Evolutionary conservation across 2,888 invertebrate species (phyloP).

Genomic region (Trissolcus brochymenae): DNA sequence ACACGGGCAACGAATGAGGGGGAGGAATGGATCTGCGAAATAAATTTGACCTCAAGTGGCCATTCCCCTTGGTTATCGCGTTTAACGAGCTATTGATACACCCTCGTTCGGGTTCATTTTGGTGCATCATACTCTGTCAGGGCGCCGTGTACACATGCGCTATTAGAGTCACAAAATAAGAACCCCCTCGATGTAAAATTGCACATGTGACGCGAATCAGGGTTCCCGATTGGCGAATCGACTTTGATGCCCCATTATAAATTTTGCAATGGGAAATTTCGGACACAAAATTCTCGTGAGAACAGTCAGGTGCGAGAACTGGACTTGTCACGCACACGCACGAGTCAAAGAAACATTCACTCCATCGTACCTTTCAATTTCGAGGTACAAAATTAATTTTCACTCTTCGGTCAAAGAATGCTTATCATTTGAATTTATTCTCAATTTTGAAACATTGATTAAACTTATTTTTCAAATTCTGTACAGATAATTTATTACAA

Average conservation of each 20-base stretch:
- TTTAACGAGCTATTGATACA: conserved; percentile 76
- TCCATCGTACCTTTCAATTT: no score
- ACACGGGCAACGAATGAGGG: conserved; percentile 60
- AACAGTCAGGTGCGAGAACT: conserved; percentile 38
- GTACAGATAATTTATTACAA: no score
- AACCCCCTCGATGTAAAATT: conserved; percentile 54
- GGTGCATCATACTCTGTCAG: conserved; percentile 41
- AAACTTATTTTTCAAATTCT: no score
- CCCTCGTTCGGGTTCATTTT: conserved; percentile 55
- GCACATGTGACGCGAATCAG: conserved; percentile 61
- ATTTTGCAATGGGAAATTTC: conserved; percentile 65
- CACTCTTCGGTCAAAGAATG: no score
- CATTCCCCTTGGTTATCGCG: conserved; percentile 61
- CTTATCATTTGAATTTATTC: no score
- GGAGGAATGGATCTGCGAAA: conserved; percentile 66
- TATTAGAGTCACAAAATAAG: conserved; percentile 39
- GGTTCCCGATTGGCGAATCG: conserved; percentile 30
- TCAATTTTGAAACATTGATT: no score
- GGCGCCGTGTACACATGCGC: conserved; percentile 49
- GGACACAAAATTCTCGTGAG: conserved; percentile 20
- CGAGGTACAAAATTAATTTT: no score
- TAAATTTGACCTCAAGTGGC: conserved; percentile 72
- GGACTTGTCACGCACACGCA: conserved; percentile 28
- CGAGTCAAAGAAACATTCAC: background rate
- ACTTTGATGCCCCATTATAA: conserved; percentile 65